Evolutionary conservation across 2,797 vertebrate genomes (phyloP).

Genomic region (Clarias laeviceps): DNA sequence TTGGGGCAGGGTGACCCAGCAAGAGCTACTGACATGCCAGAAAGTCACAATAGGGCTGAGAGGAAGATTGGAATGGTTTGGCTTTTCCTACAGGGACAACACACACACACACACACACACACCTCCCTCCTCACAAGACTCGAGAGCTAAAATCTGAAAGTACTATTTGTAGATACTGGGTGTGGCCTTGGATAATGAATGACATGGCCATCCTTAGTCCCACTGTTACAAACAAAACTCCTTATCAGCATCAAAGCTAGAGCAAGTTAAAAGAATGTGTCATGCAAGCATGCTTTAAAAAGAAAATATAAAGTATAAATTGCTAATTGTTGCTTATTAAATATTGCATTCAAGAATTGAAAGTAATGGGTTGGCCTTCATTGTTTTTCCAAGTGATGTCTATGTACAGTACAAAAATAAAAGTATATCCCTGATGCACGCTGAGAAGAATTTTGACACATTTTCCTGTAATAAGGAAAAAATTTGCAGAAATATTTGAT

Average conservation of each 20-base stretch:
- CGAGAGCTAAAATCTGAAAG: not conserved
- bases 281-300: not conserved
- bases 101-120: conserved; percentile 13
- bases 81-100: conserved; percentile 15
- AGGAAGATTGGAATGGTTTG: conserved; percentile 36
- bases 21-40: conserved; percentile 21
- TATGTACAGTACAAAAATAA: not conserved
- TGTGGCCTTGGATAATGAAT: not conserved
- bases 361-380: not conserved
- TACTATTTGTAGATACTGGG: not conserved
- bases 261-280: not conserved
- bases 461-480: not conserved
- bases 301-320: not conserved
- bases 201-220: not conserved
- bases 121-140: not conserved
- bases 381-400: not conserved
- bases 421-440: not conserved
- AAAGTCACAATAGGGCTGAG: conserved; percentile 39
- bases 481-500: not conserved
- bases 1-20: conserved; percentile 19
- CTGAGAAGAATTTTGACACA: not conserved
- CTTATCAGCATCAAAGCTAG: not conserved
- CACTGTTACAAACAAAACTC: conserved; percentile 11
- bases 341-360: not conserved
- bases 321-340: not conserved